A percentile compares a stretch with the other conserved stretches of the same genome.
These are phyloP conservation scores for Pelochelys cantorii DNA, from an alignment of 2,797 vertebrate species.

Conservation along the genomic window DNA sequence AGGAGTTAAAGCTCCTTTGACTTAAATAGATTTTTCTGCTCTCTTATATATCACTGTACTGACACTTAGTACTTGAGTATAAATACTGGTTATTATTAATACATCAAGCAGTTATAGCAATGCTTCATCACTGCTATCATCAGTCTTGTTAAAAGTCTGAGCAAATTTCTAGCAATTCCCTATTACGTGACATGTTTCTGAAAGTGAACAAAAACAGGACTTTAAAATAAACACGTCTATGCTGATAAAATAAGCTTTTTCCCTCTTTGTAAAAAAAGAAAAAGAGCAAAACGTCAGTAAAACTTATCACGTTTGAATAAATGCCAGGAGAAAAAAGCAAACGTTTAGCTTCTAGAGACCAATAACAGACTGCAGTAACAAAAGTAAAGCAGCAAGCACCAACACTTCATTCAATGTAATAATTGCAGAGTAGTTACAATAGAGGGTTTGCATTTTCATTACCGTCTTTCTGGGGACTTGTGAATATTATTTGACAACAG, in stretches of 20 bases:
- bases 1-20: neutral
- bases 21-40: neutral
- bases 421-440: fast-evolving
- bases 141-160: neutral
- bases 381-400: neutral
- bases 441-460: neutral
- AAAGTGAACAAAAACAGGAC: neutral
- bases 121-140: neutral
- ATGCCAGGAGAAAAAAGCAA: neutral
- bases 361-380: neutral
- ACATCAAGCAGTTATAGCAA: neutral
- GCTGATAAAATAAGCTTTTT: neutral
- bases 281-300: neutral
- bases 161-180: neutral
- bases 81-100: neutral
- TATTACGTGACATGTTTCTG: neutral
- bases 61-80: neutral
- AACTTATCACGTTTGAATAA: neutral
- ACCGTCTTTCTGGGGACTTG: neutral
- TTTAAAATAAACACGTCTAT: neutral
- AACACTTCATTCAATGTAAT: neutral
- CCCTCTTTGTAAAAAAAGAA: neutral
- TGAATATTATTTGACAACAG: neutral
- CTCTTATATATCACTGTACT: neutral
- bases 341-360: neutral